A percentile compares a stretch with the other conserved stretches of the same genome.
phyloP scores from a whole-genome alignment of 2,888 invertebrate species.

The Apamea anceps region DNA sequence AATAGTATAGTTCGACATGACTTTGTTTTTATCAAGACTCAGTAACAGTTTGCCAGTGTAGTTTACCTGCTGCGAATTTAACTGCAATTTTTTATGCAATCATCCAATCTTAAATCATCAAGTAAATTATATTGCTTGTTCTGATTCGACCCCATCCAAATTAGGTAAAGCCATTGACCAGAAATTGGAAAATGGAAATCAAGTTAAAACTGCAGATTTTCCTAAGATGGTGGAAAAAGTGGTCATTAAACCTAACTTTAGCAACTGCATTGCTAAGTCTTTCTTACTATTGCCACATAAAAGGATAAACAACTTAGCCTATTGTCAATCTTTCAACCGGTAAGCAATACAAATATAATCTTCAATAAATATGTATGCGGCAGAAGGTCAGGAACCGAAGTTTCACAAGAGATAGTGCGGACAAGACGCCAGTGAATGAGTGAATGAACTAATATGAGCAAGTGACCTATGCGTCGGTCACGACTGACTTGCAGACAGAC shows the following conservation, averaged over 20 bases:
- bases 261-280: neutral
- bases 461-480: conserved; percentile 57
- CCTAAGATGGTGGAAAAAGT: neutral
- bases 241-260: neutral
- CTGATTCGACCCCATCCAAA: neutral
- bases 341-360: conserved; percentile 13
- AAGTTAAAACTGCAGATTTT: neutral
- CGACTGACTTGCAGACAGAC: conserved; percentile 26
- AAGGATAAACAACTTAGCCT: neutral
- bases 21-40: neutral
- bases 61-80: neutral
- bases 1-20: no score
- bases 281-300: conserved; percentile 2
- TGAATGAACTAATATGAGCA: conserved; percentile 43
- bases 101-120: neutral
- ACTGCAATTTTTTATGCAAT: neutral
- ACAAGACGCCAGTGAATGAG: conserved; percentile 4
- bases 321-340: conserved; percentile 13
- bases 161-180: neutral
- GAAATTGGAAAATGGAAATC: neutral
- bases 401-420: conserved; percentile 30
- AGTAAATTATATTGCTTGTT: neutral
- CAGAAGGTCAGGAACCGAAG: conserved; percentile 15
- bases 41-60: neutral
- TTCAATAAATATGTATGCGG: conserved; percentile 33